Evolutionary conservation across 2,888 invertebrate genomes (phyloP).

Genomic region (Drosophila macrothrix): DNA sequence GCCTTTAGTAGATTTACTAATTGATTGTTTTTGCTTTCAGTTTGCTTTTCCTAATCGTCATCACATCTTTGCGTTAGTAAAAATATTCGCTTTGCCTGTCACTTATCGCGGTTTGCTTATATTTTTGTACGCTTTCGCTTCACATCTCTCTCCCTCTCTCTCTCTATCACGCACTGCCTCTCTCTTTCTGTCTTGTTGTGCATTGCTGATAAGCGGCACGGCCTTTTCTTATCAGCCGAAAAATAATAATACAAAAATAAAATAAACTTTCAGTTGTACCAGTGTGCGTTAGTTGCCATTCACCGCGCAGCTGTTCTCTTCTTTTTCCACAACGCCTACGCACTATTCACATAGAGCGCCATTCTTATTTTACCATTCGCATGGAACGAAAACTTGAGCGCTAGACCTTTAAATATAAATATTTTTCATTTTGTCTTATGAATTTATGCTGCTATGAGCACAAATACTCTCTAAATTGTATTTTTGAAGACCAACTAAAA

Average conservation of each 20-base stretch:
- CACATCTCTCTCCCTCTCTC: constrained; percentile 40
- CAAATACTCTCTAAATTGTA: neutral
- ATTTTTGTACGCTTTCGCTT: constrained; percentile 70
- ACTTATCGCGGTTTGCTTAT: constrained; percentile 71
- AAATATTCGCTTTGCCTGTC: constrained; percentile 47
- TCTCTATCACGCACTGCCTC: constrained; percentile 52
- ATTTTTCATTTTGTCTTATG: neutral
- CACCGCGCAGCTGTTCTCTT: constrained; percentile 15
- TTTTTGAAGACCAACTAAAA: constrained; percentile 30
- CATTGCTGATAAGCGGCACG: constrained; percentile 73
- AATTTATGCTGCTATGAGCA: neutral
- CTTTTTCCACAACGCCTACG: constrained; percentile 14
- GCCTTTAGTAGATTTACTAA: constrained; percentile 60
- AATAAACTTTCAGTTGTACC: constrained; percentile 30
- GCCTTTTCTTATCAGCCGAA: constrained; percentile 68
- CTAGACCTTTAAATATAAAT: constrained; percentile 5
- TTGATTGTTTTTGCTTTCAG: constrained; percentile 56
- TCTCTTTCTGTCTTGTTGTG: constrained; percentile 65
- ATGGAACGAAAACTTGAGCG: constrained; percentile 13
- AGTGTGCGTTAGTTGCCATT: constrained; percentile 23
- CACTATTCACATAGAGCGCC: constrained; percentile 1
- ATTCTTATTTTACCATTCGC: constrained; percentile 11
- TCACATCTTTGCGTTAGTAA: constrained; percentile 43
- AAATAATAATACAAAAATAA: constrained; percentile 48
- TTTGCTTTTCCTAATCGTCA: constrained; percentile 29